Conservation (phyloP, 2,888 invertebrate genomes). For the Caenorhabditis macrosperma region DNA sequence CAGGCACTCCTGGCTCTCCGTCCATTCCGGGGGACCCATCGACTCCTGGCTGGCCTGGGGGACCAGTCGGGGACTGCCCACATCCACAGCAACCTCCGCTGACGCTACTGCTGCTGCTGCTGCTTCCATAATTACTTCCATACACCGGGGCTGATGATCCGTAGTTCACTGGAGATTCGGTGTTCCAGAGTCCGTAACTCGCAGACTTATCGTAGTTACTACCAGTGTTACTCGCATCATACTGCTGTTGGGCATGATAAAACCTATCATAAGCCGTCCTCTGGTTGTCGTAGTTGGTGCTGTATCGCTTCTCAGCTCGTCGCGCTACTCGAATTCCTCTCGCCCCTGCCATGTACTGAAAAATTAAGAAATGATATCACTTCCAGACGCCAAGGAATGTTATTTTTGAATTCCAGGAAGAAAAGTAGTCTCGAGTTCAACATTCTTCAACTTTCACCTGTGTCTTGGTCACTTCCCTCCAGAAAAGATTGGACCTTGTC, state of each 20-base stretch:
- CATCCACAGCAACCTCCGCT: constrained; percentile 70
- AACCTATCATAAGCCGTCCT: constrained; percentile 46
- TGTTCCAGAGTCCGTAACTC: constrained; percentile 56
- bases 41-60: constrained; percentile 73
- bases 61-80: constrained; percentile 64
- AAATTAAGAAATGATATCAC: constrained; percentile 21
- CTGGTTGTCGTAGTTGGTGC: constrained; percentile 47
- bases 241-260: constrained; percentile 45
- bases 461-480: constrained; percentile 78
- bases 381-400: not conserved
- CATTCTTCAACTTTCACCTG: constrained; percentile 61
- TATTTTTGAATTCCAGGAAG: not conserved
- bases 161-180: constrained; percentile 26
- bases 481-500: constrained; percentile 73
- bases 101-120: constrained; percentile 14
- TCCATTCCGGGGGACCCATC: constrained; percentile 71
- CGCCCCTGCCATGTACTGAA: constrained; percentile 56
- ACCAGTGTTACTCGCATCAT: constrained; percentile 21
- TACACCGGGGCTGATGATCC: constrained; percentile 37
- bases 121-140: constrained; percentile 25
- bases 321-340: constrained; percentile 50
- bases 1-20: constrained; percentile 68
- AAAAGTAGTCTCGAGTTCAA: too few species aligned
- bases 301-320: constrained; percentile 49
- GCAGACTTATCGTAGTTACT: constrained; percentile 47